A percentile compares a stretch with the other conserved stretches of the same genome.
Conservation (phyloP, 1,140 invertebrate genomes). For the Notospermus geniculatus region DNA sequence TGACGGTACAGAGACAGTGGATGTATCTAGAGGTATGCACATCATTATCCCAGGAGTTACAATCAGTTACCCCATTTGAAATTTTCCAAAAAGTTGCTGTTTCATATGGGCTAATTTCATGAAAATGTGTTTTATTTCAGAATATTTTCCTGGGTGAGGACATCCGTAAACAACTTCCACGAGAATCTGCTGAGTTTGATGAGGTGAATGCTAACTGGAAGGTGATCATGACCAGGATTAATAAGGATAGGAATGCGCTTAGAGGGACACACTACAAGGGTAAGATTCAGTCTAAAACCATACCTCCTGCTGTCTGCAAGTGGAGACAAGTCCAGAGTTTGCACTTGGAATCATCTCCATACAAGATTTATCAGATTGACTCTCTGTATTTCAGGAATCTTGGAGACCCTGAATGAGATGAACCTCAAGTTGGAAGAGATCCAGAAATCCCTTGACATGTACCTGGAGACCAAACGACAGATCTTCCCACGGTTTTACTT, state of each 20-base stretch:
- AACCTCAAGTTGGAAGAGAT: conserved; percentile 56
- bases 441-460: conserved; percentile 58
- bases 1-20: conserved; percentile 77
- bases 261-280: conserved; percentile 51
- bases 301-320: no score
- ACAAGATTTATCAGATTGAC: conserved; percentile 54
- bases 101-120: no score
- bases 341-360: conserved; percentile 57
- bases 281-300: no score
- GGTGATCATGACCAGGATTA: conserved; percentile 50
- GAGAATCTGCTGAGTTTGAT: conserved; percentile 56
- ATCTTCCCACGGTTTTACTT: conserved; percentile 59
- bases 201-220: conserved; percentile 55
- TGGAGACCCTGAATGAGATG: conserved; percentile 54
- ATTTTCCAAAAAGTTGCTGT: no score
- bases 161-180: conserved; percentile 55
- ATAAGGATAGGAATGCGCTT: conserved; percentile 52
- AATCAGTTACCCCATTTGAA: no score
- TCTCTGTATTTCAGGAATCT: conserved; percentile 34
- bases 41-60: no score
- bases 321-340: no score
- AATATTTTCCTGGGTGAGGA: conserved; percentile 58
- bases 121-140: no score
- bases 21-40: conserved; percentile 76
- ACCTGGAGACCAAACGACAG: conserved; percentile 56